Evolutionary conservation across 2,888 invertebrate species (phyloP).

Genomic region (Anorthoa munda): DNA sequence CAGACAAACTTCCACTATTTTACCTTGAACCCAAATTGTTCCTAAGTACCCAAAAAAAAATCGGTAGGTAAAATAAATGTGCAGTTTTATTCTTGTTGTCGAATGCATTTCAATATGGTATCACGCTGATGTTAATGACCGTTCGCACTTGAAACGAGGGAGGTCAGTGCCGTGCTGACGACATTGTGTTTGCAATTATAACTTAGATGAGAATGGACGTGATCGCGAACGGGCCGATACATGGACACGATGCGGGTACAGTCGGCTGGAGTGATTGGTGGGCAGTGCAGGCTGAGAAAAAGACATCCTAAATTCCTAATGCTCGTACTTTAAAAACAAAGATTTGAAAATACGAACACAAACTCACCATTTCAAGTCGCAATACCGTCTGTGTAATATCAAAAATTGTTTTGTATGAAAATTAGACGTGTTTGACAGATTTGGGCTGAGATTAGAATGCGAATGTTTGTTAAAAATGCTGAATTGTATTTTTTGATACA

Average conservation of each 20-base stretch:
- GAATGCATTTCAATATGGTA: slow-evolving; percentile 68
- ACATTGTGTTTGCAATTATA: slow-evolving; percentile 83
- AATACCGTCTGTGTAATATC: background rate
- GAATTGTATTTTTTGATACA: too few species aligned
- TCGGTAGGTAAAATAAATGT: slow-evolving; percentile 35
- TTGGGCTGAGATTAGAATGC: background rate
- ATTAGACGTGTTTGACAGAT: too few species aligned
- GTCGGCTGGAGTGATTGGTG: background rate
- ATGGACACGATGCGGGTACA: slow-evolving; percentile 19
- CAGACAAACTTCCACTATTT: background rate
- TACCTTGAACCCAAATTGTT: slow-evolving; percentile 54
- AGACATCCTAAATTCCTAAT: too few species aligned
- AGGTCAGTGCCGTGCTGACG: slow-evolving; percentile 86
- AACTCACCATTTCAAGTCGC: background rate
- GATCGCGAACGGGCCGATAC: slow-evolving; percentile 36
- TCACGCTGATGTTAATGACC: slow-evolving; percentile 79
- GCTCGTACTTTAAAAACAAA: background rate
- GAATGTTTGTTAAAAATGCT: background rate
- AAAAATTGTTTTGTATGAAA: background rate
- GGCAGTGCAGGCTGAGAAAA: too few species aligned
- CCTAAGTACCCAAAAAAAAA: slow-evolving; percentile 30
- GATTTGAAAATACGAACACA: background rate
- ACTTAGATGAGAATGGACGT: slow-evolving; percentile 73
- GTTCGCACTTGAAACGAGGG: slow-evolving; percentile 83
- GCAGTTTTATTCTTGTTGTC: slow-evolving; percentile 44